phyloP scores from a whole-genome alignment of 2,888 invertebrate species.

The Apamea anceps region DNA sequence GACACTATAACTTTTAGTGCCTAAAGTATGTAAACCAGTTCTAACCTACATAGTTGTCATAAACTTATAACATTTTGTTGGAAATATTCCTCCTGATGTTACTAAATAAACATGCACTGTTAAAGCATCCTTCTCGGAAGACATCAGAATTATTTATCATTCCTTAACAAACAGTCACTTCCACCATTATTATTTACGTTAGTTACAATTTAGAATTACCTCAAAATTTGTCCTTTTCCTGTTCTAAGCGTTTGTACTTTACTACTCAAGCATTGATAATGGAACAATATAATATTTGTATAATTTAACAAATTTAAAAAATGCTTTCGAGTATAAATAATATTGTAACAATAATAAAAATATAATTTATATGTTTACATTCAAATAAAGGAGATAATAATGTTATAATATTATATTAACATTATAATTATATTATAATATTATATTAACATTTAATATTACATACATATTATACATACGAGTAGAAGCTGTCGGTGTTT shows the following conservation, averaged over 20 bases:
- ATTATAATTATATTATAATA: too few relatives aligned
- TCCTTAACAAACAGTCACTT: conserved; percentile 48
- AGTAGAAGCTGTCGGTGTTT: neutral
- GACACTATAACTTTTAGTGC: neutral
- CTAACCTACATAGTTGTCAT: neutral
- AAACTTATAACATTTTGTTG: neutral
- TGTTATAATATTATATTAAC: too few relatives aligned
- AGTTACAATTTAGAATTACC: conserved; percentile 27
- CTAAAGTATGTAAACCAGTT: neutral
- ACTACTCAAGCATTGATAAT: neutral
- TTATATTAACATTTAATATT: too few relatives aligned
- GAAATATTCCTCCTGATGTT: neutral
- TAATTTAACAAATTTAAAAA: neutral
- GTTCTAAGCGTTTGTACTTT: conserved; percentile 3
- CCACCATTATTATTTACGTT: conserved; percentile 31
- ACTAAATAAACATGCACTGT: conserved; percentile 25
- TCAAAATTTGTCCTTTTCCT: conserved; percentile 28
- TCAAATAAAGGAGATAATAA: too few relatives aligned
- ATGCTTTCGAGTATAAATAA: neutral
- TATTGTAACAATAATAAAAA: too few relatives aligned
- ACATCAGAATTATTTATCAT: conserved; percentile 46
- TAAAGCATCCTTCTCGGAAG: conserved; percentile 39
- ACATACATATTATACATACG: too few relatives aligned
- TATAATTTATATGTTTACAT: too few relatives aligned
- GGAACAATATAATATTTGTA: neutral